Base-by-base conservation (phyloP, 2,113 vertebrate species). In the Pluvianellus socialis region DNA sequence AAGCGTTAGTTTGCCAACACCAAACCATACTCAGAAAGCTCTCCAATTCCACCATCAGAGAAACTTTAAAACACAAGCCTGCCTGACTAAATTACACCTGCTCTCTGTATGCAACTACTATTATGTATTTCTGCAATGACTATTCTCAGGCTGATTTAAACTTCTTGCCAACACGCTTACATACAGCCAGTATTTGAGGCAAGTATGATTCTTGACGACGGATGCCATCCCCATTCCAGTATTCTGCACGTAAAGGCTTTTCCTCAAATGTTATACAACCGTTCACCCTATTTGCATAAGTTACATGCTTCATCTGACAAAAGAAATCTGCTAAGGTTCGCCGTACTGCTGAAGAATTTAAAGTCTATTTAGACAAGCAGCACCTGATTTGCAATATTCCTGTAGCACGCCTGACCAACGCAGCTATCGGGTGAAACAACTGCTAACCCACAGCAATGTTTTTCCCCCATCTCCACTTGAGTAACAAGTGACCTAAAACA, bases 41-140 rank as follows among this genome's bases (percentile, higher is more conserved):
- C 49, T 23, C 65, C 52, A 59, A 92, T 77, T 72, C 52, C n/a
- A 12, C 65, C 74, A 35, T n/a, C 86, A 58, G 38, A 81, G 47
- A 19, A 79, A 30, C 86, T 79, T 67, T 74, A 72, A 92, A 93
- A 82, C 73, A 91, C 56, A 45, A 70, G 61, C 24, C 24, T 86
- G 92, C 44, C 84, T 2, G 1, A 35, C 84, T 82, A 92, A 94
- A 97, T 88, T 83, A 75, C 79, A 96, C 95, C 82, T 95, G 88
- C 68, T 91, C 38, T 2, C 52, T 86, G 30, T 4, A 32, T 8
- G 32, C 71, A 94, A 45, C 59, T 62, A 49, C 32, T 33, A 8
- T 24, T 50, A 38, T 6, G 30, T 38, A 33, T 10, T 75, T 45
- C 86, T 86, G 50, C n/a, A 84, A 30, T 42, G 77, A 67, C 56